phyloP scores from a whole-genome alignment of 1,140 invertebrate species.

The Anastatus disparis region DNA sequence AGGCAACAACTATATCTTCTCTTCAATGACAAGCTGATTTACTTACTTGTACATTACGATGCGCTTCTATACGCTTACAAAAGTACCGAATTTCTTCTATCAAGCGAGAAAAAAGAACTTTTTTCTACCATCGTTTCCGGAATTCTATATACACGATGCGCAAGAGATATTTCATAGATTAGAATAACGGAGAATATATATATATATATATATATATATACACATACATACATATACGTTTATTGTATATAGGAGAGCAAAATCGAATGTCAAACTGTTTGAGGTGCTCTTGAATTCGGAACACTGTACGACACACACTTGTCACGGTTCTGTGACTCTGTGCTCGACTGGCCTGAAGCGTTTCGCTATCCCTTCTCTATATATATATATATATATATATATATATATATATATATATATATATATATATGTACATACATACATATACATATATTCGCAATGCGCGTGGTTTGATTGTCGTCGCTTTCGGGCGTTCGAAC shows the following conservation, averaged over 20 bases:
- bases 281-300: slow-evolving; percentile 22
- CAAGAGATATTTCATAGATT: not conserved
- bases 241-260: slow-evolving; percentile 1
- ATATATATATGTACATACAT: too few relatives aligned
- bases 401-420: not conserved
- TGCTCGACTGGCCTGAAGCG: too few relatives aligned
- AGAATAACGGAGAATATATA: not conserved
- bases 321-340: not conserved
- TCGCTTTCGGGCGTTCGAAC: too few relatives aligned
- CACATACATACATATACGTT: too few relatives aligned
- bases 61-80: not conserved
- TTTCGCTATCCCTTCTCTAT: too few relatives aligned
- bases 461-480: not conserved
- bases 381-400: too few relatives aligned
- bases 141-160: too few relatives aligned
- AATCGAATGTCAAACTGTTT: slow-evolving; percentile 33
- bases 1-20: too few relatives aligned
- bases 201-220: not conserved
- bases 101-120: not conserved
- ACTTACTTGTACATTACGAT: slow-evolving; percentile 8
- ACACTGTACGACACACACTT: slow-evolving; percentile 14
- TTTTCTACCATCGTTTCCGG: too few relatives aligned
- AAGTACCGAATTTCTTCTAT: not conserved
- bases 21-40: not conserved
- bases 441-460: not conserved